A percentile compares a stretch with the other conserved stretches of the same genome.
phyloP scores from a whole-genome alignment of 2,888 invertebrate genomes.

The Charanyca ferruginea region DNA sequence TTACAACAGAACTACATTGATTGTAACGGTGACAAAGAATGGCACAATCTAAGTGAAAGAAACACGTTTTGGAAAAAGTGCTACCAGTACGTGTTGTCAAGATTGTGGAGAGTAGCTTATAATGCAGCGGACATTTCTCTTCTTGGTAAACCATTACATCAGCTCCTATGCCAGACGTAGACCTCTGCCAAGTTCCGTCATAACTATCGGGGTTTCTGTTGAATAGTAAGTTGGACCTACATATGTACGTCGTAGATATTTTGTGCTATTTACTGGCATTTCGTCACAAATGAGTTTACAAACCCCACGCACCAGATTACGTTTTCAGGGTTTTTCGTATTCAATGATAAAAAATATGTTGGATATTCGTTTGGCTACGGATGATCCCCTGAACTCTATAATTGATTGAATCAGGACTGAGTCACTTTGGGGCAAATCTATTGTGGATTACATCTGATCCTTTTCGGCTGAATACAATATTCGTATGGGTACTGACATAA shows the following conservation, averaged over 20 bases:
- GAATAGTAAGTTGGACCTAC: no score
- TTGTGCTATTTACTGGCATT: constrained; percentile 3
- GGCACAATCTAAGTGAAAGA: background rate
- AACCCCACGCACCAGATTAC: constrained; percentile 1
- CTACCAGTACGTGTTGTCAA: background rate
- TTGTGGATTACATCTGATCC: constrained; percentile 43
- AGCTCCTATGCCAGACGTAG: no score
- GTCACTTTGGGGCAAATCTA: constrained; percentile 36
- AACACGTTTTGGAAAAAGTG: background rate
- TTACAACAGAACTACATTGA: constrained; percentile 31
- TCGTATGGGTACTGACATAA: constrained; percentile 14
- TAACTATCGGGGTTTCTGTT: no score
- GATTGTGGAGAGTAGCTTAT: background rate
- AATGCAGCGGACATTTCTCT: no score
- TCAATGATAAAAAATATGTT: constrained; percentile 43
- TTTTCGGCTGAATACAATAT: constrained; percentile 40
- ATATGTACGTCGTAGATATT: no score
- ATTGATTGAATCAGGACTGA: constrained; percentile 48
- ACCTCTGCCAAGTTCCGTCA: no score
- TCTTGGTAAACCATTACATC: no score
- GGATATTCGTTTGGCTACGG: constrained; percentile 16
- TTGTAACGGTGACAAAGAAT: background rate
- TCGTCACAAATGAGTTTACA: background rate
- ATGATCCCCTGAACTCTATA: constrained; percentile 26
- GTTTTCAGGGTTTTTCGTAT: constrained; percentile 11